A percentile compares a stretch with the other conserved stretches of the same genome.
phyloP scores from a whole-genome alignment of 1,140 invertebrate genomes.

The Aphelenchoides fujianensis region DNA sequence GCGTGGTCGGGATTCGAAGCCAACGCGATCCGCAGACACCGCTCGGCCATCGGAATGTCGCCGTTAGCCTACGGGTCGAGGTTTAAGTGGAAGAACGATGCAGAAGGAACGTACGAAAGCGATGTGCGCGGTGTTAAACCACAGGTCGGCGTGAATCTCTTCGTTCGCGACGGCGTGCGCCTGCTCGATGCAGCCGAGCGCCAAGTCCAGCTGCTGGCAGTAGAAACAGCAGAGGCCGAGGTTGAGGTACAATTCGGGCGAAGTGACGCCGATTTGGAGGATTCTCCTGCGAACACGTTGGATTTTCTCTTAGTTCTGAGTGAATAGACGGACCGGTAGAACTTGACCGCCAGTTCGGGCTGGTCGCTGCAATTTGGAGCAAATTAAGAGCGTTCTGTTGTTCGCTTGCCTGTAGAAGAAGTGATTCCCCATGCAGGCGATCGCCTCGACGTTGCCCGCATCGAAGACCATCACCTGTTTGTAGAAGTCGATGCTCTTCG shows the following conservation, averaged over 20 bases:
- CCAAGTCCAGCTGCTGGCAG: conserved; percentile 93
- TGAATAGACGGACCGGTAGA: conserved; percentile 93
- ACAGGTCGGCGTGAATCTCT: conserved; percentile 68
- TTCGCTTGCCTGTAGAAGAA: too few species aligned
- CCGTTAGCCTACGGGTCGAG: conserved; percentile 74
- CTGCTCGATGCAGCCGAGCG: conserved; percentile 86
- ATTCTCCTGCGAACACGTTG: conserved; percentile 71
- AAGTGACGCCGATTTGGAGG: conserved; percentile 90
- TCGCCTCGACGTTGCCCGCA: conserved; percentile 89
- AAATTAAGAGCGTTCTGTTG: too few species aligned
- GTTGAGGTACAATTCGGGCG: conserved; percentile 90
- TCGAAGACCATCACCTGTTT: conserved; percentile 78
- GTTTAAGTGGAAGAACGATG: not conserved
- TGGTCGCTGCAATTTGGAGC: too few species aligned
- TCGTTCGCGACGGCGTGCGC: conserved; percentile 75
- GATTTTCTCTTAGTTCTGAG: not conserved
- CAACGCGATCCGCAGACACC: conserved; percentile 82
- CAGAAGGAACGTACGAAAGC: conserved; percentile 28
- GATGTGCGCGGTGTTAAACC: conserved; percentile 69
- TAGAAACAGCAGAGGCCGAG: conserved; percentile 92
- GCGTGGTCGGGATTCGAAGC: conserved; percentile 80
- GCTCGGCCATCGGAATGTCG: conserved; percentile 79
- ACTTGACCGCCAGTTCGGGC: conserved; percentile 88
- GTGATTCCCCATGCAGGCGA: conserved; percentile 91
- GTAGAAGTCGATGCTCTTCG: conserved; percentile 69